These are phyloP conservation scores for Apamea sordens DNA, from an alignment of 2,888 invertebrate genomes.

Conservation along the genomic window DNA sequence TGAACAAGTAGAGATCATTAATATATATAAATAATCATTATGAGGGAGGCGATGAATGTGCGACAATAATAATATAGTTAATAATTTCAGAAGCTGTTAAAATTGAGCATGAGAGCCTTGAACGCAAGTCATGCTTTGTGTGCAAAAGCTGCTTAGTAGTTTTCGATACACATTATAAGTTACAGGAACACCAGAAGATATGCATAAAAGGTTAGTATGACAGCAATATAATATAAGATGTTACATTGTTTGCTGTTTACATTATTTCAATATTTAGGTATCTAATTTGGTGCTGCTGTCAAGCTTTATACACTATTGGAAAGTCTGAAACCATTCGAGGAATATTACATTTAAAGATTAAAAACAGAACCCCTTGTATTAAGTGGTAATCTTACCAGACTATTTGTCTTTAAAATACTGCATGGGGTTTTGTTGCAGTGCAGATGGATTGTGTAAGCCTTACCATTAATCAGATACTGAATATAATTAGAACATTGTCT, in stretches of 20 bases:
- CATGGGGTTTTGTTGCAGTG: not conserved
- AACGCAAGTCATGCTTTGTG: slow-evolving; percentile 62
- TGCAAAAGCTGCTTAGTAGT: slow-evolving; percentile 74
- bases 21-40: not conserved
- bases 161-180: slow-evolving; percentile 69
- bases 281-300: not conserved
- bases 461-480: not conserved
- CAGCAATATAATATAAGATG: not conserved
- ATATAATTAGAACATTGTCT: not conserved
- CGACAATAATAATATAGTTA: not conserved
- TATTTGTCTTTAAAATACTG: not conserved
- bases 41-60: not conserved
- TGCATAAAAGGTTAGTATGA: slow-evolving; percentile 75
- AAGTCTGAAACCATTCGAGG: not conserved
- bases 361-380: not conserved
- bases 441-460: not conserved
- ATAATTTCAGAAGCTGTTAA: slow-evolving; percentile 73
- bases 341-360: not conserved
- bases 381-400: not conserved
- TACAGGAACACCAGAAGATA: slow-evolving; percentile 71
- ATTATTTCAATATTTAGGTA: not conserved
- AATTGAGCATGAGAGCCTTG: slow-evolving; percentile 62
- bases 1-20: not conserved
- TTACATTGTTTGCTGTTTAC: not conserved
- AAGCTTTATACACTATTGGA: not conserved